Base-by-base conservation (phyloP, 1,140 invertebrate species). In the Hyphantria cunea region DNA sequence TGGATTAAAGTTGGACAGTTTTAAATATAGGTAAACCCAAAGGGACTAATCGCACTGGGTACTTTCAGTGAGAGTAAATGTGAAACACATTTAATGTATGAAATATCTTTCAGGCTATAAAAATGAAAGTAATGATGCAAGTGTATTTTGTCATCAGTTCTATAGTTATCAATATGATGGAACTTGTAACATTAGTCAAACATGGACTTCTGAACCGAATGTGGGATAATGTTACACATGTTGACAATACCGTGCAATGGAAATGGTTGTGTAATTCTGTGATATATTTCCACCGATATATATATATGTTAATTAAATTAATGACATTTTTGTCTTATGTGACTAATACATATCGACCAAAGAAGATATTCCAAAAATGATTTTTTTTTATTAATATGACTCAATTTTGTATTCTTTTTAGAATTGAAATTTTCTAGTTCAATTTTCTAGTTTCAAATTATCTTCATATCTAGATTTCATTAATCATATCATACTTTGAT, bases 181-280 rank as follows among this genome's bases (percentile, higher is more conserved):
- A 66, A 66, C 70, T 58, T 72, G 70, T 63, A 60, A 47, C 47
- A 66, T 55, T 45, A 33, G 31, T 31, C 53, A 45, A 55, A 47
- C 34, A 33, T 33, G 17, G 17, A 25, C 17, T 25, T 25, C 17
- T 25, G 5, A 3, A 13, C 10, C 0, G 41, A 44, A 39, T 66
- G 14, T 54, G 53, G 56, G 56, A 17, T 61, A 59, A 42, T 51
- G 39, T 54, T 54, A 66, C 15, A 52, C 14, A 47, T 65, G 34
- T 50, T 42, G 39, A 47, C 51, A 14, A 37, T 42, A 62, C 66
- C 64, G 64, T 68, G 42, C 63, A 71, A 72, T 61, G 15, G 14
- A 13, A 51, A 49, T 39, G 68, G 70, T 72, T 76, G 70, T 77
- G 74, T 61, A 49, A 66, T 59, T 60, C 74, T 76, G 74, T 76